Conservation (phyloP, 2,888 invertebrate genomes). For the Blera fallax region DNA sequence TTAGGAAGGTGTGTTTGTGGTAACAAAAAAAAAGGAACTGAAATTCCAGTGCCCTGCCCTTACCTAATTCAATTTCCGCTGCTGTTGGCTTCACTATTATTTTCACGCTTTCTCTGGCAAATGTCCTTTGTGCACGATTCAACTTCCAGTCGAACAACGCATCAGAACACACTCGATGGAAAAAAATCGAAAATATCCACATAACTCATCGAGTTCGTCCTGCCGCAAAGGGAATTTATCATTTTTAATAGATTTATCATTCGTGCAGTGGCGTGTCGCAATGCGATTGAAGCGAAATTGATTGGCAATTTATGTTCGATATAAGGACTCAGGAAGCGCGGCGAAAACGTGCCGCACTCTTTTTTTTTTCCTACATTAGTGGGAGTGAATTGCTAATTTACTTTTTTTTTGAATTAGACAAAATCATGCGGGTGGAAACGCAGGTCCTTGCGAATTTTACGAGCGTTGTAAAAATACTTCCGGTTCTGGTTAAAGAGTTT, state of each 20-base stretch:
- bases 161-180: background rate
- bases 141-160: background rate
- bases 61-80: constrained; percentile 21
- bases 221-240: constrained; percentile 4
- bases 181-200: background rate
- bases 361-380: background rate
- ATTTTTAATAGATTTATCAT: constrained; percentile 25
- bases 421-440: background rate
- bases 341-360: background rate
- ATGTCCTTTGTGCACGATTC: constrained; percentile 21
- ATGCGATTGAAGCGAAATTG: constrained; percentile 31
- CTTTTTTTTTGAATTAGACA: constrained; percentile 6
- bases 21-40: background rate
- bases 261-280: constrained; percentile 1
- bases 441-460: background rate
- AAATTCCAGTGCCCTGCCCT: background rate
- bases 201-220: constrained; percentile 4
- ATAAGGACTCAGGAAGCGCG: background rate
- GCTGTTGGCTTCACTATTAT: background rate
- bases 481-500: background rate
- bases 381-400: background rate
- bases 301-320: constrained; percentile 41
- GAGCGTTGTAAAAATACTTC: background rate
- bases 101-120: constrained; percentile 26
- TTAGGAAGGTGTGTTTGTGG: background rate